Evolutionary conservation across 2,113 vertebrate genomes (phyloP).

Genomic region (Rhegmatorhina hoffmannsi): DNA sequence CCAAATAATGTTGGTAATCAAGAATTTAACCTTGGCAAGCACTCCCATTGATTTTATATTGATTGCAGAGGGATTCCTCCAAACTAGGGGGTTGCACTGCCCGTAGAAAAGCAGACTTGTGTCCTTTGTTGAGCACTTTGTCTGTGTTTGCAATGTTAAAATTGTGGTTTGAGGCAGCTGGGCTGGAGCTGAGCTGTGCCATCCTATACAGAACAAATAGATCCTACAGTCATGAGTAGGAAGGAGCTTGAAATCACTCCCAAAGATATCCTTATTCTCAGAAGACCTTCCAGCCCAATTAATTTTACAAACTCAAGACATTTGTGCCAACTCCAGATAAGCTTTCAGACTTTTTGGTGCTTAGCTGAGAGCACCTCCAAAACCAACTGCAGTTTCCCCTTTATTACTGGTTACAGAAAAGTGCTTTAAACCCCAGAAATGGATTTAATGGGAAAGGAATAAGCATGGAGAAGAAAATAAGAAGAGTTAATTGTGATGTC

Average conservation of each 20-base stretch:
- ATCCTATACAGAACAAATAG: not conserved
- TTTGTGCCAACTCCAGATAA: conserved; percentile 16
- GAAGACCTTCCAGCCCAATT: conserved; percentile 40
- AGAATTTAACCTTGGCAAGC: not conserved
- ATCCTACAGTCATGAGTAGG: not conserved
- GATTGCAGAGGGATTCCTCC: not conserved
- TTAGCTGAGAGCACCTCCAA: conserved; percentile 1
- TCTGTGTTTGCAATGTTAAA: not conserved
- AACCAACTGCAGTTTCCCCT: not conserved
- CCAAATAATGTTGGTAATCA: not conserved
- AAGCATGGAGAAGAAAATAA: not conserved
- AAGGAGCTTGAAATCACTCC: conserved; percentile 12
- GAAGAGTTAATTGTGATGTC: not conserved
- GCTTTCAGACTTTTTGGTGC: not conserved
- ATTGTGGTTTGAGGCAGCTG: not conserved
- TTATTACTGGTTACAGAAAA: not conserved
- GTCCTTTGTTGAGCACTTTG: not conserved
- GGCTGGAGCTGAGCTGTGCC: not conserved
- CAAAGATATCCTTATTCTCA: conserved; percentile 5
- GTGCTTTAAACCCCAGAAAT: not conserved
- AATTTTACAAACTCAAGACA: not conserved
- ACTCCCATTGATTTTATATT: not conserved
- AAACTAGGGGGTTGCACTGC: no score
- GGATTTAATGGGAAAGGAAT: not conserved
- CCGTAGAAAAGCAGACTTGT: not conserved